A percentile compares a stretch with the other conserved stretches of the same genome.
Conservation (phyloP, 2,888 invertebrate genomes). For the Penaeus monodon region DNA sequence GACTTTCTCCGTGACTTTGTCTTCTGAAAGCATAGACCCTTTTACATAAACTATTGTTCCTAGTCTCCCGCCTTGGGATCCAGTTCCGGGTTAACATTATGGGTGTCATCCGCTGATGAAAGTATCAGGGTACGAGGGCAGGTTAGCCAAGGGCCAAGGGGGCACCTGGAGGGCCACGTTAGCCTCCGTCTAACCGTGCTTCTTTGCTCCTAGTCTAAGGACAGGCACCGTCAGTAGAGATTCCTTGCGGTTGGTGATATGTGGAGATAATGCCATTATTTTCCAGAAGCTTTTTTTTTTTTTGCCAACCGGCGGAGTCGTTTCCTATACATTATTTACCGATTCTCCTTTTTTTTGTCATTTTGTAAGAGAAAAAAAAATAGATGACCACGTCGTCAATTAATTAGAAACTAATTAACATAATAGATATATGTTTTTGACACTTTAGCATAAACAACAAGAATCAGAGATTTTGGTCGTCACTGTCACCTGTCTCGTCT, state of each 20-base stretch:
- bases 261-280: conserved; percentile 50
- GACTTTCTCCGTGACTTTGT: too few species aligned
- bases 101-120: not conserved
- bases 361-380: not conserved
- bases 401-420: too few species aligned
- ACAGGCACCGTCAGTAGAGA: conserved; percentile 16
- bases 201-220: not conserved
- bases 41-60: too few species aligned
- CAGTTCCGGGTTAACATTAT: not conserved
- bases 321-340: not conserved
- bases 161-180: not conserved
- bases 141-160: conserved; percentile 36
- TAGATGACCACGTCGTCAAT: too few species aligned
- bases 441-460: not conserved
- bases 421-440: too few species aligned
- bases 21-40: too few species aligned
- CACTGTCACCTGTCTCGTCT: conserved; percentile 68
- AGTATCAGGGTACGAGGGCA: conserved; percentile 4
- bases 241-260: conserved; percentile 34
- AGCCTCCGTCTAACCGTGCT: conserved; percentile 12
- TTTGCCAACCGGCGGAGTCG: not conserved
- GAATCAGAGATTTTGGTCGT: conserved; percentile 66
- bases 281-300: conserved; percentile 5
- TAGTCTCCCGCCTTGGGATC: too few species aligned
- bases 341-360: not conserved